Percentiles rank a stretch among this genome's conserved stretches.
Conservation (phyloP, 1,140 invertebrate genomes). For the Schlechtendalia chinensis region DNA sequence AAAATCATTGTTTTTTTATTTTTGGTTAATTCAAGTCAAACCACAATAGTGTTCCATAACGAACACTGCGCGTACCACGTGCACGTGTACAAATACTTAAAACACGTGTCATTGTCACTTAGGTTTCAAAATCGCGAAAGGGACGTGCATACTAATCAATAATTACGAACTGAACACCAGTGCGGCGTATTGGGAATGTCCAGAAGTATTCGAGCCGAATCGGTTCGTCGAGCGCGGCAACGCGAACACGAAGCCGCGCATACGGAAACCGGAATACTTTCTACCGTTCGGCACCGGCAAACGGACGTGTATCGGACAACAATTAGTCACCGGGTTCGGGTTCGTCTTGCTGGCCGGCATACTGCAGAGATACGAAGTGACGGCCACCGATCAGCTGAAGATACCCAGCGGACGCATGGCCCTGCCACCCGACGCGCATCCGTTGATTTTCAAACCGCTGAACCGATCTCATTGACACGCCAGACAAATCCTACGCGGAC, state of each 20-base stretch:
- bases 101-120: not conserved
- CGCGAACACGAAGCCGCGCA: constrained; percentile 49
- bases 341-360: constrained; percentile 73
- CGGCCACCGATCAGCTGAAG: constrained; percentile 60
- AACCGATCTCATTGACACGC: constrained; percentile 12
- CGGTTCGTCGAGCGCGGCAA: constrained; percentile 66
- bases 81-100: too few species aligned
- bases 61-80: too few species aligned
- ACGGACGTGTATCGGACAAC: constrained; percentile 83
- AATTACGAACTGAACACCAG: constrained; percentile 81
- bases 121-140: constrained; percentile 58
- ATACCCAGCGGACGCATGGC: constrained; percentile 68
- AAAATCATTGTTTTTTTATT: too few species aligned
- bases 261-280: constrained; percentile 65
- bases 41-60: too few species aligned
- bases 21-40: too few species aligned
- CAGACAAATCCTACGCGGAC: too few species aligned
- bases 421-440: constrained; percentile 67
- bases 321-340: constrained; percentile 71
- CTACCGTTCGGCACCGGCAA: constrained; percentile 83
- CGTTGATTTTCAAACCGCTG: constrained; percentile 60
- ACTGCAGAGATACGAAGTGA: constrained; percentile 72
- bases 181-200: constrained; percentile 68
- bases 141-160: constrained; percentile 81
- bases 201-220: constrained; percentile 69